A percentile compares a stretch with the other conserved stretches of the same genome.
Conservation (phyloP, 2,113 vertebrate species). For the Terrapene triunguis region DNA sequence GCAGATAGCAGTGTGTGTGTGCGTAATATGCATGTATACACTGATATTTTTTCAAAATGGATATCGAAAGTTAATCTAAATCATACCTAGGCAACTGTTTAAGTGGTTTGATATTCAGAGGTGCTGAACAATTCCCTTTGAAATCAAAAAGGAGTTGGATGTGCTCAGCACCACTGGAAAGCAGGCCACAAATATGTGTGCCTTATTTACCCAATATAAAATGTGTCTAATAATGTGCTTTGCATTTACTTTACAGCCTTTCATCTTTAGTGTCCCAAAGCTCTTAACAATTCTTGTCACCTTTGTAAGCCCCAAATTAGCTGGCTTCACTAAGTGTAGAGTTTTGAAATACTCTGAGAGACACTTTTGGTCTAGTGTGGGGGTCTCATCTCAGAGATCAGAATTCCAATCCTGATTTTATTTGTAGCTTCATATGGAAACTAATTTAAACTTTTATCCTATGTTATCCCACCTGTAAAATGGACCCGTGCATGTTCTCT, state of each 20-base stretch:
- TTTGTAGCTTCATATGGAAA: neutral
- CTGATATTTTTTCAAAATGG: neutral
- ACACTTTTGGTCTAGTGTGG: neutral
- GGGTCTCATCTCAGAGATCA: neutral
- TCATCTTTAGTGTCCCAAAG: neutral
- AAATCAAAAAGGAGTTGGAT: neutral
- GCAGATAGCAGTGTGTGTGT: neutral
- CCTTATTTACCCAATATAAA: neutral
- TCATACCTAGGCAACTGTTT: neutral
- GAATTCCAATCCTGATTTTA: neutral
- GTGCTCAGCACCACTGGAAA: neutral
- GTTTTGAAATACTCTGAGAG: neutral
- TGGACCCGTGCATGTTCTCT: neutral
- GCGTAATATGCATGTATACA: neutral
- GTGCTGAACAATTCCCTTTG: neutral
- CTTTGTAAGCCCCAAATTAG: neutral
- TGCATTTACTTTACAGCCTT: neutral
- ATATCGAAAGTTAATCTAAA: neutral
- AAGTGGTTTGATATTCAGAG: neutral
- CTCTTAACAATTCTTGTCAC: neutral
- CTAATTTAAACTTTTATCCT: neutral
- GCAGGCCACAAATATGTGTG: neutral
- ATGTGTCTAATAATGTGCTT: neutral
- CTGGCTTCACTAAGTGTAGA: fast-evolving
- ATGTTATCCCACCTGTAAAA: neutral